Evolutionary conservation across 2,888 invertebrate genomes (phyloP), one percentile per base, ranked within the genome.

Genomic region (Drosophila meridiana): DNA sequence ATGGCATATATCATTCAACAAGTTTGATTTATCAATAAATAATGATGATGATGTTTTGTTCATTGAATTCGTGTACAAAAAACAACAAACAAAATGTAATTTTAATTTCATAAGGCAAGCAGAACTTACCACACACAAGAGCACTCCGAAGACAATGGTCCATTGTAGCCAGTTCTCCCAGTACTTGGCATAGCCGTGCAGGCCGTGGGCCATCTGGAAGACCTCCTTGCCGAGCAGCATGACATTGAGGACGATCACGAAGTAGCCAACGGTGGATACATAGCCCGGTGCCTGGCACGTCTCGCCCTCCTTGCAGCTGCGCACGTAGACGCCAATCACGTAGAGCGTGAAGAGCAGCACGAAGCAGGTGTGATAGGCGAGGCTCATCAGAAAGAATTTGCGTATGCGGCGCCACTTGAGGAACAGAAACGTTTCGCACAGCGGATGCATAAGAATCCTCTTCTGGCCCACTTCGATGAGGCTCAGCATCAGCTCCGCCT

Each of bases 131-230:
- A 95, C 95, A 90, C 96, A 96, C 56, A 95, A 91, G 86, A 96
- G 95, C 1, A 96, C 96, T 73, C 96, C 95, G 47, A 96, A 91
- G 61, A 97, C 95, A 58, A 97, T 96, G 28, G 96, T 93, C 95
- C 96, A 95, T 90, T 97, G 97, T 56, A 97, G 93, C 95, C 96
- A 97, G 91, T 97, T 97, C 91, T 97, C 97, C 96, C 97, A 97
- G 78, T 96, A 95, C 78, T 95, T 94, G 3, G 96, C 94, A 83
- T 97, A 97, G n/a, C 94, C 94, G 34, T 94, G 94, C 92, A 96
- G 95, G 57, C 95, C 95, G 70, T 97, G 96, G 0, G 95, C 95
- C 73, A 97, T 94, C 94, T 93, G 93, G 73, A 93, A 93, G 2
- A 97, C 92, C 93, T 98, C 97, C 91, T 97, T 97, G 0, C 93